A percentile compares a stretch with the other conserved stretches of the same genome.
These are phyloP conservation scores for Meriones unguiculatus DNA, from an alignment of 2,113 vertebrate species.

Conservation along the genomic window DNA sequence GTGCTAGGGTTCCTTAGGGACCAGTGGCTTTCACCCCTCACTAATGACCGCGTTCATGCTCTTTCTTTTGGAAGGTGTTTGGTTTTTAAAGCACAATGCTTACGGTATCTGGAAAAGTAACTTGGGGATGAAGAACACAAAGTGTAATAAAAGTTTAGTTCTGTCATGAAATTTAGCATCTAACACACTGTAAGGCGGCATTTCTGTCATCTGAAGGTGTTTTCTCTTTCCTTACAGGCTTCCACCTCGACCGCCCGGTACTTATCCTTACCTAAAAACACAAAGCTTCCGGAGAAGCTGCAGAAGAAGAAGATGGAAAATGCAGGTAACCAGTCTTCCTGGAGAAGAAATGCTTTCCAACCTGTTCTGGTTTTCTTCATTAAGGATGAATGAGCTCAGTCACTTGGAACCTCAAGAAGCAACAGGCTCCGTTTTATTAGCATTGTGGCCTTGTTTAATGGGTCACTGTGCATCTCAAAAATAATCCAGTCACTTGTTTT, in stretches of 20 bases:
- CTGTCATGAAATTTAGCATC: background rate
- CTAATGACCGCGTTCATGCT: background rate
- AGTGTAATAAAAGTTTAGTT: background rate
- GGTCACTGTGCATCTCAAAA: background rate
- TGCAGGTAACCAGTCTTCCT: constrained; percentile 83
- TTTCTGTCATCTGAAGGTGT: background rate
- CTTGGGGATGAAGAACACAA: background rate
- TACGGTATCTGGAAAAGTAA: background rate
- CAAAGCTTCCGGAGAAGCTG: constrained; percentile 89
- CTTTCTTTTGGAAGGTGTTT: background rate
- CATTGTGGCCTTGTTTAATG: background rate
- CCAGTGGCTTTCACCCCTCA: background rate
- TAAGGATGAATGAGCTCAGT: background rate
- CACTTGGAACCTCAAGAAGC: background rate
- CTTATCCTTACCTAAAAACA: constrained; percentile 90
- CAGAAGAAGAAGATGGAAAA: constrained; percentile 86
- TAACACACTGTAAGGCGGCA: background rate
- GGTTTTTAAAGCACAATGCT: background rate
- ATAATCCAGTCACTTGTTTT: background rate
- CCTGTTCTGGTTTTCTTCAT: background rate
- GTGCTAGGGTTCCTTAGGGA: constrained; percentile 23
- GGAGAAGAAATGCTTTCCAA: background rate
- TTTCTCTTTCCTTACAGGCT: constrained; percentile 78
- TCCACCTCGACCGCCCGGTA: constrained; percentile 87
- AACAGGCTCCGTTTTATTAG: background rate